A percentile compares a stretch with the other conserved stretches of the same genome.
phyloP scores from a whole-genome alignment of 2,888 invertebrate species.

The Torymus tubicola region DNA sequence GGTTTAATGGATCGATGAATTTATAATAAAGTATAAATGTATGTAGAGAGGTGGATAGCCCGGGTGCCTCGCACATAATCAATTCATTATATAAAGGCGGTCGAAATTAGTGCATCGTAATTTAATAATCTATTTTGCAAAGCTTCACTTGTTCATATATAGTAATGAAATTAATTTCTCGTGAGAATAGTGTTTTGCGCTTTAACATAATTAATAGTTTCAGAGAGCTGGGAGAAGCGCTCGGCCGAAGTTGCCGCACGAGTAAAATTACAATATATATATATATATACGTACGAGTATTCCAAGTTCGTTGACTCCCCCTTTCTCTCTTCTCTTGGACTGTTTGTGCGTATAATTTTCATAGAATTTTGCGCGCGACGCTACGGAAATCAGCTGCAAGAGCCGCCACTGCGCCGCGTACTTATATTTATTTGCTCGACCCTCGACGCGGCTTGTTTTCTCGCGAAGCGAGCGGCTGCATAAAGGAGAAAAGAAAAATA shows the following conservation, averaged over 20 bases:
- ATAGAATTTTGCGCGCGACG: too few relatives aligned
- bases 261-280: too few relatives aligned
- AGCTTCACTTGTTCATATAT: slow-evolving; percentile 32
- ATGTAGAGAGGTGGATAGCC: neutral
- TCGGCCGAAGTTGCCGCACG: too few relatives aligned
- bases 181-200: slow-evolving; percentile 23
- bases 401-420: too few relatives aligned
- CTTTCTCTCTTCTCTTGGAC: too few relatives aligned
- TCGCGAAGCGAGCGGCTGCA: neutral
- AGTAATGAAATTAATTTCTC: slow-evolving; percentile 36
- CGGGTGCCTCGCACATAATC: slow-evolving; percentile 27
- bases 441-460: neutral
- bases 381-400: too few relatives aligned
- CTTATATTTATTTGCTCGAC: slow-evolving; percentile 21
- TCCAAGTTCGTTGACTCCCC: too few relatives aligned
- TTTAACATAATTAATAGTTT: slow-evolving; percentile 36
- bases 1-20: slow-evolving; percentile 44
- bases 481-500: slow-evolving; percentile 11
- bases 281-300: too few relatives aligned
- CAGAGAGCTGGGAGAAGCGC: neutral
- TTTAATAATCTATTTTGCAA: slow-evolving; percentile 43
- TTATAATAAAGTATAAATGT: slow-evolving; percentile 39
- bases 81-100: slow-evolving; percentile 45
- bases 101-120: slow-evolving; percentile 40
- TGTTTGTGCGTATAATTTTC: too few relatives aligned